Base-by-base conservation (phyloP, 1,140 invertebrate genomes). In the Drosophila tani region DNA sequence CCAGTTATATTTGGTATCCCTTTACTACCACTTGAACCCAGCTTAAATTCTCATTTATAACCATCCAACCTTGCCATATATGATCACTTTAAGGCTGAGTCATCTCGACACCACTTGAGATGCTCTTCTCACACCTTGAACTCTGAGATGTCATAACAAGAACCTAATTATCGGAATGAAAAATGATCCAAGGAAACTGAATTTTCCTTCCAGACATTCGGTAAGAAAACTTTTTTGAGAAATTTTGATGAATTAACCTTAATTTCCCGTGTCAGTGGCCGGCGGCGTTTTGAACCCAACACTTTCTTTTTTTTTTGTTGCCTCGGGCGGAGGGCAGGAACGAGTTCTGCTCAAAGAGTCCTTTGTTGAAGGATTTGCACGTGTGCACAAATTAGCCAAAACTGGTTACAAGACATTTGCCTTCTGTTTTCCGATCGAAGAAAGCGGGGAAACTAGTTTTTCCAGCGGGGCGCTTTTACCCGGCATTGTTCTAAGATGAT, bases 301-400 rank as follows among this genome's bases (percentile, higher is more conserved):
- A 87, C 80, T 79, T 66, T 60, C 59, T 5, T 24, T 58, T 59
- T 51, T 51, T 50, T 29, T 29, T 43, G 53, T 38, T 67, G 45
- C 55, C 51, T 46, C 14, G 38, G 41, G 41, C 45, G 35, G 46
- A 45, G 32, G 47, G 63, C 38, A 53, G 35, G 38, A 75, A 85
- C 59, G 75, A 68, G 79, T 79, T 76, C 14, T 15, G 5, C 3
- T n/a, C 2, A 19, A 68, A 47, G 43, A 41, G 74, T 88, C 77
- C 68, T 81, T 87, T 83, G 76, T 81, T 35, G 24, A 56, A 65
- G 80, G 66, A 79, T 85, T 88, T 88, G 84, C 85, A 88, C 85
- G 85, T 88, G 85, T 76, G 85, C 75, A 76, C 81, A 88, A 88
- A 88, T 88, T 88, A 88, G 86, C 85, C 29, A 67, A 60, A 88